Evolutionary conservation across 2,113 vertebrate genomes (phyloP).

Genomic region (Chlamydotis undulata): DNA sequence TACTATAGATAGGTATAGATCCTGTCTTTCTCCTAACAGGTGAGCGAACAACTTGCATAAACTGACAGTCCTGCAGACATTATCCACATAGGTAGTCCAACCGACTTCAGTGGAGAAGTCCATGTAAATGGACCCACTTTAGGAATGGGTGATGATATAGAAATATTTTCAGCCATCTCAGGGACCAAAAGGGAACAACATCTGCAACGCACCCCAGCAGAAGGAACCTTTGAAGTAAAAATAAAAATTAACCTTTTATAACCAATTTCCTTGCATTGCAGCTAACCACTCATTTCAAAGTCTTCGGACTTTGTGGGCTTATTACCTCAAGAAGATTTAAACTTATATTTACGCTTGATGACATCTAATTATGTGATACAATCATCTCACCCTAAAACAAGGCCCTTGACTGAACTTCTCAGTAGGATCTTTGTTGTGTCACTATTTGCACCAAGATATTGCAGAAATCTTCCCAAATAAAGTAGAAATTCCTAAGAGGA

Average conservation of each 20-base stretch:
- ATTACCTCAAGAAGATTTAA: background rate
- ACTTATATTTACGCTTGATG: background rate
- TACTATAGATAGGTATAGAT: background rate
- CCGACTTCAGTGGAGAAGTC: background rate
- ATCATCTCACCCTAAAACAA: background rate
- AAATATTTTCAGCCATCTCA: background rate
- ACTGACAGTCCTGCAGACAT: background rate
- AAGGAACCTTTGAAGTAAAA: background rate
- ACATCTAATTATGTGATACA: background rate
- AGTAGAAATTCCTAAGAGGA: background rate
- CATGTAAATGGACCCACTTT: background rate
- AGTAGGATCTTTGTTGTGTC: background rate
- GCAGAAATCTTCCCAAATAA: background rate
- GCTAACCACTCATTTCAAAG: background rate
- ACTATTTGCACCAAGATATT: background rate
- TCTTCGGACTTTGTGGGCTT: background rate
- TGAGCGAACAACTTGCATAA: background rate
- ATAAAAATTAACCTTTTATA: background rate
- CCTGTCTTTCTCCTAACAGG: fast-evolving
- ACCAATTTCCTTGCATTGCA: background rate
- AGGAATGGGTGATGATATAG: background rate
- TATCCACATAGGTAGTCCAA: background rate
- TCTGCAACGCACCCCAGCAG: background rate
- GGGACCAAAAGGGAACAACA: background rate
- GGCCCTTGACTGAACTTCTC: background rate